Evolutionary conservation across 1,140 invertebrate species (phyloP).

Genomic region (Chrysomallon squamiferum): DNA sequence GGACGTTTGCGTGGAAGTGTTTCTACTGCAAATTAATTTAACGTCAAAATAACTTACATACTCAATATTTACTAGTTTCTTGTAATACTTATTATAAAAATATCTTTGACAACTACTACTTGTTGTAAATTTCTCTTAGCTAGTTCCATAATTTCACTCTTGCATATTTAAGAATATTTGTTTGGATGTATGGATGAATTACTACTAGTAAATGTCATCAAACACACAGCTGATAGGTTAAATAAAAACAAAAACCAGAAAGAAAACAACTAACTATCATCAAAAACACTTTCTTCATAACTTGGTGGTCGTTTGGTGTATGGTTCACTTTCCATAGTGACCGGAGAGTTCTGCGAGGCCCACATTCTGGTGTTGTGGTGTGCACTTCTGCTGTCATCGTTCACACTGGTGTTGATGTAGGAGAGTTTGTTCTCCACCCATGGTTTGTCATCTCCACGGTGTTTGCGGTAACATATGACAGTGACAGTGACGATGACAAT

Average conservation of each 20-base stretch:
- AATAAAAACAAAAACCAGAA: no score
- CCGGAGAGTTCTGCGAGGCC: neutral
- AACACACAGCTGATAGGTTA: no score
- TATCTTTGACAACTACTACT: no score
- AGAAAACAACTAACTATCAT: slow-evolving; percentile 11
- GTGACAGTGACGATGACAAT: slow-evolving; percentile 26
- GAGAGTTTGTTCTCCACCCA: slow-evolving; percentile 29
- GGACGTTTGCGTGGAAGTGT: slow-evolving; percentile 15
- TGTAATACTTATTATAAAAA: no score
- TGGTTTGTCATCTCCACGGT: slow-evolving; percentile 26
- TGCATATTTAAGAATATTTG: no score
- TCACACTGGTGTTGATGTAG: slow-evolving; percentile 16
- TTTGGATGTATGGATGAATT: no score
- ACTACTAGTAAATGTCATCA: no score
- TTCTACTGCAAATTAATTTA: slow-evolving; percentile 10
- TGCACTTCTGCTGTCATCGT: neutral
- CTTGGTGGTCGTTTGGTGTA: slow-evolving; percentile 2
- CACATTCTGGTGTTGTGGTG: neutral
- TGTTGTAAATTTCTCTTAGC: no score
- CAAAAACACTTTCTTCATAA: slow-evolving; percentile 28
- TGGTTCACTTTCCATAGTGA: neutral
- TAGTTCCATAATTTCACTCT: no score
- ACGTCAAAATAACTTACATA: no score
- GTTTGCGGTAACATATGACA: slow-evolving; percentile 21
- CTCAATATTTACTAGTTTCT: no score